These are phyloP conservation scores for Meandrusa payeni DNA, from an alignment of 2,888 invertebrate genomes.

Conservation along the genomic window DNA sequence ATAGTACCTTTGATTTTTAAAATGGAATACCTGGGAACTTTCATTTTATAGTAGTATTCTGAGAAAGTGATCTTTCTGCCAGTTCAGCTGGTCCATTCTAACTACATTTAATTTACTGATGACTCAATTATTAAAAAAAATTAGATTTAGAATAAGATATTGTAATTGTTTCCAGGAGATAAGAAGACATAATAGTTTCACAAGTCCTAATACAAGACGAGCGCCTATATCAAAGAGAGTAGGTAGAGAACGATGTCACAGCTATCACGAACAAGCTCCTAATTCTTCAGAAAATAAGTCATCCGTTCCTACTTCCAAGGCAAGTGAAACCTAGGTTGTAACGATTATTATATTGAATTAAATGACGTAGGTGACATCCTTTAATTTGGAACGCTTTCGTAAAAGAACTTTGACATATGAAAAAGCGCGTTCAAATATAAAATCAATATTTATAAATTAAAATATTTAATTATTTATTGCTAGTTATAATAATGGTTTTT, in stretches of 20 bases:
- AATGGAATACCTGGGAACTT: no score
- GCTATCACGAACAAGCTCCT: conserved; percentile 49
- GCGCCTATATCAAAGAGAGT: conserved; percentile 48
- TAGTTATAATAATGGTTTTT: conserved; percentile 15
- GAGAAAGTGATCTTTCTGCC: no score
- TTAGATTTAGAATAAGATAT: no score
- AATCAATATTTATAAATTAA: conserved; percentile 2
- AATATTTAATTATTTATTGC: conserved; percentile 6
- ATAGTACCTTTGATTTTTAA: no score
- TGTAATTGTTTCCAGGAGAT: conserved; percentile 42
- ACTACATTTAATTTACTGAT: no score
- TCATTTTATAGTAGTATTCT: no score
- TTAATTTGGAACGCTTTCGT: conserved; percentile 15
- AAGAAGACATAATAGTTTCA: conserved; percentile 63
- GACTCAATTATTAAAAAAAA: no score
- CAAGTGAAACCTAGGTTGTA: conserved; percentile 32
- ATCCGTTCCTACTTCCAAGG: conserved; percentile 41
- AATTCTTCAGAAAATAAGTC: conserved; percentile 34
- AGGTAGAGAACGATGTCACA: conserved; percentile 66
- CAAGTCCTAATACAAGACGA: conserved; percentile 50
- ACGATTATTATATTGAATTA: not conserved
- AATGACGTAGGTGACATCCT: no score
- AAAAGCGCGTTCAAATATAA: conserved; percentile 55
- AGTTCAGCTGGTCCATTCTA: no score
- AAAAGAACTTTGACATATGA: conserved; percentile 36